Base-by-base conservation (phyloP, 2,797 vertebrate genomes). In the Pangasius krempfi region DNA sequence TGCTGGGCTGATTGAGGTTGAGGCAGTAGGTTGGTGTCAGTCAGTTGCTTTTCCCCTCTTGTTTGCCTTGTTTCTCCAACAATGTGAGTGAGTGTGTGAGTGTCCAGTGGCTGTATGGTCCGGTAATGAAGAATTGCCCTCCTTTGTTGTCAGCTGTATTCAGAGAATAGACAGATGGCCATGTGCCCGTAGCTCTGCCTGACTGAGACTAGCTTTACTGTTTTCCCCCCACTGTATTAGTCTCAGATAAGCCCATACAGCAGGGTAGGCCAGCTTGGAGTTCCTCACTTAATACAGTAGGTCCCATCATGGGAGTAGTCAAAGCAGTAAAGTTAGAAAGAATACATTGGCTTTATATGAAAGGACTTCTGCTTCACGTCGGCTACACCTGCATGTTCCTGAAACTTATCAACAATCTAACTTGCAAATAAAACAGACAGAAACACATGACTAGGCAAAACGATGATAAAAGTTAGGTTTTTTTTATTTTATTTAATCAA, bases 131-230 rank as follows among this genome's bases (percentile, higher is more conserved):
- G 92, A 90, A 88, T 93, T 93, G 94, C 92, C 93, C 94, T 94
- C 94, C 88, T 95, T 95, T 95, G 94, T 96, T 97, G 93, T 96
- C 94, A 95, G 93, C 94, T 95, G 94, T 92, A 94, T 95, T 94
- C 94, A 92, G 94, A 91, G 92, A 95, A 92, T 95, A 96, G 96
- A 96, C 97, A 97, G 97, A 97, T 96, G 97, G 97, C 96, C 95
- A 94, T 93, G 90, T 97, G 96, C 96, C 95, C 96, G 94, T 92
- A 96, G 95, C 95, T 94, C 95, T 93, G 94, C 94, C 96, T 92
- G 93, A 96, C 93, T 86, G 86, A 96, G 94, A 94, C 94, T 94
- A 96, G 95, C 95, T 95, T 94, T 96, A 94, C 95, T 95, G 93
- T 95, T 95, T 91, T 94, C 95, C 93, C 94, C 93, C 95, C 91